A percentile compares a stretch with the other conserved stretches of the same genome.
These are phyloP conservation scores for Alentia gelatinosa DNA, from an alignment of 2,888 invertebrate genomes.

Conservation along the genomic window DNA sequence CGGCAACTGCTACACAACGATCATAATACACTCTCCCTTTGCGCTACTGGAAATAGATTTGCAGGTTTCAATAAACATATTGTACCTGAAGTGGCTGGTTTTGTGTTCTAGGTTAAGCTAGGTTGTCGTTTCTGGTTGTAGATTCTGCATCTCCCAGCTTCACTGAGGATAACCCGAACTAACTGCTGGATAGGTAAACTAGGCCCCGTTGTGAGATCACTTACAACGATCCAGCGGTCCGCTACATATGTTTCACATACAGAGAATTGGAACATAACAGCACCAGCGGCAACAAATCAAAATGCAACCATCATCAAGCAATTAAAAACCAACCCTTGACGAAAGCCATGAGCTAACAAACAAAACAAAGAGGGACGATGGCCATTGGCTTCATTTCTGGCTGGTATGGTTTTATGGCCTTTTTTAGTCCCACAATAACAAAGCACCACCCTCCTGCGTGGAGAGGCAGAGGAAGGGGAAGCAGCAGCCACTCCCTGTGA, in stretches of 20 bases:
- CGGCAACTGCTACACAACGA: too few species aligned
- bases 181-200: not conserved
- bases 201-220: not conserved
- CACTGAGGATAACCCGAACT: too few species aligned
- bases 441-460: not conserved
- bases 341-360: not conserved
- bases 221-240: not conserved
- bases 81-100: too few species aligned
- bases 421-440: not conserved
- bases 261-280: not conserved
- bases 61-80: too few species aligned
- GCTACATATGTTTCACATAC: not conserved
- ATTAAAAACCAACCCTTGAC: not conserved
- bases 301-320: not conserved
- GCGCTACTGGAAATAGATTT: too few species aligned
- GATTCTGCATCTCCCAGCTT: too few species aligned
- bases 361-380: not conserved
- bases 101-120: too few species aligned
- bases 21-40: too few species aligned
- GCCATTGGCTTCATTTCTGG: not conserved
- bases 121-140: too few species aligned
- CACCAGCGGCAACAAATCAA: too few species aligned
- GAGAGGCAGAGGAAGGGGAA: not conserved
- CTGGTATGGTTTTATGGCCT: not conserved
- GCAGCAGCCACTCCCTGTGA: too few species aligned